Base-by-base conservation (phyloP, 2,888 invertebrate species). In the Stegophylla sp. region DNA sequence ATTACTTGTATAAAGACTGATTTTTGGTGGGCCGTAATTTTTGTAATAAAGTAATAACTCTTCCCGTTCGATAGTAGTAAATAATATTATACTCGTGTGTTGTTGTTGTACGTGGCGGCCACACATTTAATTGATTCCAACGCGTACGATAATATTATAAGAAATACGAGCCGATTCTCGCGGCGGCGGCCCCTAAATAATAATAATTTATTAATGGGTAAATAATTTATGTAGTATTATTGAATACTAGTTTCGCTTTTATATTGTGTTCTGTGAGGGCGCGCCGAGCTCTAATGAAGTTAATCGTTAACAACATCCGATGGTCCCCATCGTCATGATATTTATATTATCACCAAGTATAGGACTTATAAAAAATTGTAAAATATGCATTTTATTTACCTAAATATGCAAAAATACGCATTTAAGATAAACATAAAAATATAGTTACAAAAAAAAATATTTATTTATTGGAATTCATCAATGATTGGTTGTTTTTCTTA, bases 281-380 rank as follows among this genome's bases (percentile, higher is more conserved):
- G n/a, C n/a, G n/a, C n/a, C n/a, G 48, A 20, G 53, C 15, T 1
- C 72, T 72, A 72, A 72, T 72, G 72, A 72, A 72, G 56, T 72
- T 56, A 72, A 72, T 72, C 72, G 72, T 72, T 72, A 72, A 69
- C 72, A 43, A 72, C 72, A 72, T 72, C 72, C n/a, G n/a, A n/a
- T 56, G 72, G 20, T 71, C 41, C 10, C 56, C 23, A n/a, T n/a
- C n/a, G n/a, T n/a, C n/a, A n/a, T n/a, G n/a, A n/a, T n/a, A n/a
- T n/a, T n/a, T n/a, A n/a, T n/a, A n/a, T n/a, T n/a, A n/a, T n/a
- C n/a, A n/a, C n/a, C n/a, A n/a, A n/a, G n/a, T n/a, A n/a, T n/a
- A n/a, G n/a, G n/a, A n/a, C n/a, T n/a, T n/a, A n/a, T n/a, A n/a
- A n/a, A n/a, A n/a, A n/a, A n/a, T n/a, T n/a, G n/a, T n/a, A n/a